These are phyloP conservation scores for Porites divaricata DNA, from an alignment of 92 coral and sea anemone genomes.

Conservation along the genomic window DNA sequence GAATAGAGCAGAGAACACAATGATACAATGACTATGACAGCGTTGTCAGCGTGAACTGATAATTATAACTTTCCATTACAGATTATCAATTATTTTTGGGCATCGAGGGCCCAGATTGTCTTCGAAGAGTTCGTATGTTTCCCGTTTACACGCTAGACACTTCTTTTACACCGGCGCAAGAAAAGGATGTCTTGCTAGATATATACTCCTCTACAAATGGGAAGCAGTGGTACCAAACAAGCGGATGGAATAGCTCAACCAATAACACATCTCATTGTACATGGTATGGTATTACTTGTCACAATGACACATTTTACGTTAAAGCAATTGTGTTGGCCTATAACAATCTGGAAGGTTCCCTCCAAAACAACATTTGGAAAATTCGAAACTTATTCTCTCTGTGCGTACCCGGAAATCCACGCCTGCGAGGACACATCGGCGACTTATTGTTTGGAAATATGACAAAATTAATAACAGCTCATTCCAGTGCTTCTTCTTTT, in stretches of 20 bases:
- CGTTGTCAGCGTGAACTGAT: neutral
- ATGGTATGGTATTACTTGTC: constrained; percentile 67
- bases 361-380: constrained; percentile 59
- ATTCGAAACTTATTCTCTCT: constrained; percentile 61
- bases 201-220: constrained; percentile 62
- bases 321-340: constrained; percentile 50
- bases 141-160: constrained; percentile 41
- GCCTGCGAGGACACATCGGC: constrained; percentile 41
- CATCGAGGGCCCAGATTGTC: constrained; percentile 42
- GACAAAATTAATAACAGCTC: constrained; percentile 38
- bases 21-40: too few relatives aligned
- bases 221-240: constrained; percentile 38
- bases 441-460: constrained; percentile 59
- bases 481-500: constrained; percentile 18
- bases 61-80: neutral
- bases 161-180: constrained; percentile 57
- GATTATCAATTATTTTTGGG: constrained; percentile 4
- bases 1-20: too few relatives aligned
- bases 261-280: constrained; percentile 57
- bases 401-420: constrained; percentile 48
- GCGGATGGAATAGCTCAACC: constrained; percentile 46
- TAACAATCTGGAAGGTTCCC: constrained; percentile 59
- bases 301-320: constrained; percentile 40
- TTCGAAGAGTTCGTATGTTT: neutral
- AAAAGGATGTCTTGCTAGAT: constrained; percentile 57